phyloP scores from a whole-genome alignment of 2,888 invertebrate genomes.

The Diaprepes abbreviatus region DNA sequence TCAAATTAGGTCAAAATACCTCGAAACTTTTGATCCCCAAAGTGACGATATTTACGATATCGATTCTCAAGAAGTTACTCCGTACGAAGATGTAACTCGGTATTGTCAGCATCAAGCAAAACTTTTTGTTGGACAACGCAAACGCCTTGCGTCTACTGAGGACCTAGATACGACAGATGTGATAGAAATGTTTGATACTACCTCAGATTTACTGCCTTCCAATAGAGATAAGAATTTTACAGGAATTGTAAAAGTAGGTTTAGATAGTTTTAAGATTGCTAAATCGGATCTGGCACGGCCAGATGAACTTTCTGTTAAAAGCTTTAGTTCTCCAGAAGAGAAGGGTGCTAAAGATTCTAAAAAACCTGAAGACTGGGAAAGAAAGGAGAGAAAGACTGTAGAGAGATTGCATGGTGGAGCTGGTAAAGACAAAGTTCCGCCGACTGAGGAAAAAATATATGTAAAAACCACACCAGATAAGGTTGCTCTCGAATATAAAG shows the following conservation, averaged over 20 bases:
- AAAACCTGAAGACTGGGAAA: constrained; percentile 67
- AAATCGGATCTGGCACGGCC: constrained; percentile 62
- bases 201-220: constrained; percentile 67
- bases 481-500: constrained; percentile 53
- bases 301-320: constrained; percentile 56
- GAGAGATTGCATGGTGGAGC: constrained; percentile 67
- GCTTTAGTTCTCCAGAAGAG: constrained; percentile 65
- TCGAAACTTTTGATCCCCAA: constrained; percentile 51
- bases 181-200: constrained; percentile 61
- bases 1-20: constrained; percentile 46
- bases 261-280: constrained; percentile 61
- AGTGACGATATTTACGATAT: constrained; percentile 47
- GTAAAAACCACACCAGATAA: constrained; percentile 58
- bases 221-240: constrained; percentile 64
- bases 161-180: constrained; percentile 63
- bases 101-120: constrained; percentile 64
- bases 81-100: constrained; percentile 63
- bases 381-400: constrained; percentile 65
- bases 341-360: constrained; percentile 68
- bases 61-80: constrained; percentile 62
- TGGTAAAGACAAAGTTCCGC: constrained; percentile 60
- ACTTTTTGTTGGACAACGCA: constrained; percentile 62
- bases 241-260: constrained; percentile 61
- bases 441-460: constrained; percentile 56
- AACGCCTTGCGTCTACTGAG: constrained; percentile 67